phyloP scores from a whole-genome alignment of 2,113 vertebrate genomes.

The Gobiocypris rarus region DNA sequence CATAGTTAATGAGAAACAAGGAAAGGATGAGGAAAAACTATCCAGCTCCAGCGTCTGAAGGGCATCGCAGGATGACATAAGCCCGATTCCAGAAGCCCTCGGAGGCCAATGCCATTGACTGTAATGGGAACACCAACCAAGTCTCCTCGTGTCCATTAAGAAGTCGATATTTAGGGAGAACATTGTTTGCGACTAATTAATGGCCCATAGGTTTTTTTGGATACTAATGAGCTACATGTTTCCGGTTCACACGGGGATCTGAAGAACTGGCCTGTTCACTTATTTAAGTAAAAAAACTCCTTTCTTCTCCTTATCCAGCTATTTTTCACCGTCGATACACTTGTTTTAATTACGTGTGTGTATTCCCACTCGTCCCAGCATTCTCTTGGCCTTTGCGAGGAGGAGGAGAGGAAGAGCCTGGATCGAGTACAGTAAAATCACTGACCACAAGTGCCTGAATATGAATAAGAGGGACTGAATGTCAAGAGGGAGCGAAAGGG shows the following conservation, averaged over 20 bases:
- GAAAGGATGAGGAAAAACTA: slow-evolving; percentile 63
- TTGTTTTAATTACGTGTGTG: slow-evolving; percentile 52
- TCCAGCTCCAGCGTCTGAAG: slow-evolving; percentile 72
- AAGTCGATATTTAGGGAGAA: slow-evolving; percentile 77
- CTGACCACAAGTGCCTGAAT: slow-evolving; percentile 42
- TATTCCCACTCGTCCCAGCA: slow-evolving; percentile 34
- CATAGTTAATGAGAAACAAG: slow-evolving; percentile 76
- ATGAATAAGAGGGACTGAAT: background rate
- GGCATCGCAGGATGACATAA: slow-evolving; percentile 77
- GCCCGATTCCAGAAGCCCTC: slow-evolving; percentile 66
- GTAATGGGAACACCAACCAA: slow-evolving; percentile 74
- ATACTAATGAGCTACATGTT: slow-evolving; percentile 71
- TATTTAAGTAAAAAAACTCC: background rate
- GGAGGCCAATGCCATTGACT: slow-evolving; percentile 73
- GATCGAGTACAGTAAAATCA: slow-evolving; percentile 38
- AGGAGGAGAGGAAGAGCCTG: background rate
- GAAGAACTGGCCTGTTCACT: too few species aligned
- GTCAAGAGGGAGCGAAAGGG: slow-evolving; percentile 48
- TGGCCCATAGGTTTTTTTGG: slow-evolving; percentile 64
- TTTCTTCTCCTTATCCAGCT: slow-evolving; percentile 11
- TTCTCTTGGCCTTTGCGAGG: slow-evolving; percentile 8
- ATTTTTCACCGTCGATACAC: slow-evolving; percentile 33
- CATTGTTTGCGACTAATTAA: slow-evolving; percentile 80
- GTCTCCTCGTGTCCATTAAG: slow-evolving; percentile 79
- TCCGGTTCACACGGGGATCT: slow-evolving; percentile 66